phyloP scores from a whole-genome alignment of 64 coral and sea anemone species.

The Pocillopora verrucosa region DNA sequence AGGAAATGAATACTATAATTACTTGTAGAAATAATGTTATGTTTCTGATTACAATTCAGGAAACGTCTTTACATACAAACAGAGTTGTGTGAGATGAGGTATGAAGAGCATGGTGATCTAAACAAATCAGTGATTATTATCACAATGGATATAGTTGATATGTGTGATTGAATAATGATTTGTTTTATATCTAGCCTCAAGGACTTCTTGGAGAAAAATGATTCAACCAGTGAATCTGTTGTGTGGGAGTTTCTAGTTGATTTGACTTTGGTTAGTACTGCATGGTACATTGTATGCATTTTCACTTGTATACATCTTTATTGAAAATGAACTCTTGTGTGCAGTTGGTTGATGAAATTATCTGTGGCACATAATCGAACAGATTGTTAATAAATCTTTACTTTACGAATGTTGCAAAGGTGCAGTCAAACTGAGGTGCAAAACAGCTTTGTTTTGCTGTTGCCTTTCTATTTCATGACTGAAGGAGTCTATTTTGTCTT shows the following conservation, averaged over 20 bases:
- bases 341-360: too few relatives aligned
- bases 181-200: conserved; percentile 47
- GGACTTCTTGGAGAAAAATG: conserved; percentile 64
- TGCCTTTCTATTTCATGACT: too few relatives aligned
- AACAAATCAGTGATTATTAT: not conserved
- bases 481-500: too few relatives aligned
- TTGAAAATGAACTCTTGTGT: too few relatives aligned
- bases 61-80: conserved; percentile 96
- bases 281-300: not conserved
- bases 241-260: conserved; percentile 66
- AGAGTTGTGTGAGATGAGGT: conserved; percentile 99
- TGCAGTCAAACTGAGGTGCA: too few relatives aligned
- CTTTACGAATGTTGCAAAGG: too few relatives aligned
- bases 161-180: not conserved
- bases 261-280: not conserved
- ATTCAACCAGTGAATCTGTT: conserved; percentile 49
- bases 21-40: not conserved
- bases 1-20: too few relatives aligned
- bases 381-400: too few relatives aligned
- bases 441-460: too few relatives aligned
- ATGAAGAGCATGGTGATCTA: not conserved
- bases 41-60: conserved; percentile 56
- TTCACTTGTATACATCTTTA: too few relatives aligned
- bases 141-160: too few relatives aligned
- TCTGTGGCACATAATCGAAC: too few relatives aligned